A percentile compares a stretch with the other conserved stretches of the same genome.
Conservation (phyloP, 2,113 vertebrate genomes). For the Phylloscopus trochiloides region DNA sequence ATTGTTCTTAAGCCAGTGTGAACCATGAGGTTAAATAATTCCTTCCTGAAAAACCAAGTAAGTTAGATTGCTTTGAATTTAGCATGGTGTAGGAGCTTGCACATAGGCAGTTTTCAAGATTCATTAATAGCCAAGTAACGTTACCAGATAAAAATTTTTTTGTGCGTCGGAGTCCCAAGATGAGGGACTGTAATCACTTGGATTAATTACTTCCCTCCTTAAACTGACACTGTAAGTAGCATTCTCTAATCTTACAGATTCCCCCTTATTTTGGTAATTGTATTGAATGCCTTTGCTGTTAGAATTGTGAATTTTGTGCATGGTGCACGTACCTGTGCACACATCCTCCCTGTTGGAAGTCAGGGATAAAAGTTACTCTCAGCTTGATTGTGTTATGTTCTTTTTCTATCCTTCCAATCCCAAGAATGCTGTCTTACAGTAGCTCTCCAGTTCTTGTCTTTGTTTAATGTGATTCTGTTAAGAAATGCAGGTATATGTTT, state of each 20-base stretch:
- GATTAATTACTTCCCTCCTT: background rate
- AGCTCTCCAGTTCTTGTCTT: background rate
- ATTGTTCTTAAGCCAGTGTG: background rate
- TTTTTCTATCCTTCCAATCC: background rate
- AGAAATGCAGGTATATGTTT: background rate
- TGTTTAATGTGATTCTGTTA: background rate
- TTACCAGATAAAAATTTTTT: background rate
- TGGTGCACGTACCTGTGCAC: fast-evolving
- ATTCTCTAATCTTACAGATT: background rate
- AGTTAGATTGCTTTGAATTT: background rate
- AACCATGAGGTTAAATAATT: background rate
- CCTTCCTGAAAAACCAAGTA: background rate
- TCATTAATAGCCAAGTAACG: background rate
- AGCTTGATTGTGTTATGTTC: background rate
- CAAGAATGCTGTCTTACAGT: background rate
- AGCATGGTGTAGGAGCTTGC: background rate
- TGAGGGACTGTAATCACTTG: background rate
- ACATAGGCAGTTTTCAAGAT: background rate
- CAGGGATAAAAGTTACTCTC: background rate
- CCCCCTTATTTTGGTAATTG: background rate
- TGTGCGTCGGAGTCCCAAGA: background rate
- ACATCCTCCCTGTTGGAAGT: background rate
- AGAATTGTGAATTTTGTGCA: background rate
- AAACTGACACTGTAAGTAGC: background rate
- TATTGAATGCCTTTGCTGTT: background rate